These are phyloP conservation scores for Dinomys branickii DNA, from an alignment of 2,113 vertebrate species.

Conservation along the genomic window DNA sequence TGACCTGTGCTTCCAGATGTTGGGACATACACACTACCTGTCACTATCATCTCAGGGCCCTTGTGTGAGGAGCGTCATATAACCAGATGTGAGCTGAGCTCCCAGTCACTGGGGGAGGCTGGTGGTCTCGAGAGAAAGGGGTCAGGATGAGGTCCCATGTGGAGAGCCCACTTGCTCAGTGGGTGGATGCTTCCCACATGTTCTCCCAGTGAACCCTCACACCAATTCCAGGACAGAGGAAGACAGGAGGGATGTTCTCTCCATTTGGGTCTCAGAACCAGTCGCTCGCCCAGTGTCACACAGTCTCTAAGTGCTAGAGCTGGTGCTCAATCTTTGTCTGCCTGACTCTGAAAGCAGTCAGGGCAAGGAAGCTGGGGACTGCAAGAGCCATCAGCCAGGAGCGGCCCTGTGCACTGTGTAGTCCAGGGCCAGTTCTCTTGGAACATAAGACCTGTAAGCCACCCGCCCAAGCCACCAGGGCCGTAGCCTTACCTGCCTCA, in stretches of 20 bases:
- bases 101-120: neutral
- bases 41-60: neutral
- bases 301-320: neutral
- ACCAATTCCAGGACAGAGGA: neutral
- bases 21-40: neutral
- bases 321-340: neutral
- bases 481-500: neutral
- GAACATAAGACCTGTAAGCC: neutral
- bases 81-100: neutral
- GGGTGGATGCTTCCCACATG: neutral
- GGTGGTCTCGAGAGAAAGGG: neutral
- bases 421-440: neutral
- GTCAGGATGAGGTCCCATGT: neutral
- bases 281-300: neutral
- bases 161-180: neutral
- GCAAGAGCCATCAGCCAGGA: neutral
- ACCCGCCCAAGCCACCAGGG: neutral
- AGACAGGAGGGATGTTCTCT: neutral
- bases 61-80: neutral
- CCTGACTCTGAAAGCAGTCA: neutral
- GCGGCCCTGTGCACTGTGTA: rapidly evolving
- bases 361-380: neutral
- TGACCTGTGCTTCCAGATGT: no score
- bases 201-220: neutral
- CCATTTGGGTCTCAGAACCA: neutral